phyloP scores from a whole-genome alignment of 2,888 invertebrate species.

The Clivina fossor region DNA sequence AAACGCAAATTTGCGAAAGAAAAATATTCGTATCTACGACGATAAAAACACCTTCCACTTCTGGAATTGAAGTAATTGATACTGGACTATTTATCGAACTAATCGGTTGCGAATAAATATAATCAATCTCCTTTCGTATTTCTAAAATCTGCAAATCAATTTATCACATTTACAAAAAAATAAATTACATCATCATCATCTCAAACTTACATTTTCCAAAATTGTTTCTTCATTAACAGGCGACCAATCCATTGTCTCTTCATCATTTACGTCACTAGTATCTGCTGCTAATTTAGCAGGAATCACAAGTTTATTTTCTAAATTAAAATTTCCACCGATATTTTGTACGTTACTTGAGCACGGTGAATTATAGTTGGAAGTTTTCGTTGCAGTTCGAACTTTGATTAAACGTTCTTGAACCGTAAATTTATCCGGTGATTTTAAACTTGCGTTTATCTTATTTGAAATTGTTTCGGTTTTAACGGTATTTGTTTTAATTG shows the following conservation, averaged over 20 bases:
- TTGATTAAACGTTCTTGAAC: not conserved
- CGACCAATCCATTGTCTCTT: slow-evolving; percentile 44
- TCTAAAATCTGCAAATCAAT: slow-evolving; percentile 42
- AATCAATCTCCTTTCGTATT: slow-evolving; percentile 34
- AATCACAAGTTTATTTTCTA: not conserved
- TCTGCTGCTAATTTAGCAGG: not conserved
- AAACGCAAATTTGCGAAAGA: slow-evolving; percentile 51
- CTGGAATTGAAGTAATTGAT: slow-evolving; percentile 11
- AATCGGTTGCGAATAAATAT: slow-evolving; percentile 18
- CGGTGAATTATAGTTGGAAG: not conserved
- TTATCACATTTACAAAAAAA: slow-evolving; percentile 39
- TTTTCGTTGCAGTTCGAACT: not conserved
- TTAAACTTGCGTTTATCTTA: too few relatives aligned
- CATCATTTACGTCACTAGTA: slow-evolving; percentile 25
- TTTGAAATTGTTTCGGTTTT: too few relatives aligned
- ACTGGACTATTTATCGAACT: slow-evolving; percentile 1
- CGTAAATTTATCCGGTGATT: not conserved
- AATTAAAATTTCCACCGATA: not conserved
- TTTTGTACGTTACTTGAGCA: not conserved
- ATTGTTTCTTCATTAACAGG: slow-evolving; percentile 39
- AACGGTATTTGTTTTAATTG: too few relatives aligned
- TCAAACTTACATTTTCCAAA: slow-evolving; percentile 38
- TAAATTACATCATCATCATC: not conserved
- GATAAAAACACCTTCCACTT: slow-evolving; percentile 46
- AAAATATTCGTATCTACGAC: slow-evolving; percentile 58